A percentile compares a stretch with the other conserved stretches of the same genome.
Conservation (phyloP, 2,113 vertebrate species). For the Tupaia chinensis region DNA sequence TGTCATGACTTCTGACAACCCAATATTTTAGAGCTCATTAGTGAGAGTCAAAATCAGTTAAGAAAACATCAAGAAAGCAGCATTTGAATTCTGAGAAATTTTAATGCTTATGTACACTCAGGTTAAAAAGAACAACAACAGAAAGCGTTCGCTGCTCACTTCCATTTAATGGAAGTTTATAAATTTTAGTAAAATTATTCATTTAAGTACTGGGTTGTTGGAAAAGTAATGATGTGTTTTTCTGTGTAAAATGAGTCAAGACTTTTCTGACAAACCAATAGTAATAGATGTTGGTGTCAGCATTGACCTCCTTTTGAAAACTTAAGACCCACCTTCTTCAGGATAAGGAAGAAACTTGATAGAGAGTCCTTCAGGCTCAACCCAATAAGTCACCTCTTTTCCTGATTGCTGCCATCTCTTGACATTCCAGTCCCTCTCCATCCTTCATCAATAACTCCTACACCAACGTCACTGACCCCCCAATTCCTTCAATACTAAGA, state of each 20-base stretch:
- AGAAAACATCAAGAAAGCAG: not conserved
- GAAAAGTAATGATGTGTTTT: no score
- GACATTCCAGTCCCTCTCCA: not conserved
- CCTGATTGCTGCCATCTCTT: not conserved
- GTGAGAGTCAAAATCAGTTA: not conserved
- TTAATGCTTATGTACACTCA: not conserved
- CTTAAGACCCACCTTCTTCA: not conserved
- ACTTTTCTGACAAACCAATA: not conserved
- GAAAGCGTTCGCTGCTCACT: not conserved
- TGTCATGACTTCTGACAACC: no score
- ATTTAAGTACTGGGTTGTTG: no score
- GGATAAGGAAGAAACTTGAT: not conserved
- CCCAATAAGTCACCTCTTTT: not conserved
- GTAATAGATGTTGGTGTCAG: not conserved
- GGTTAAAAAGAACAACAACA: not conserved
- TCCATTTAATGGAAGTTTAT: constrained; percentile 1
- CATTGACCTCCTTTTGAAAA: not conserved
- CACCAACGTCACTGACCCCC: not conserved
- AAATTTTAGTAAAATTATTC: not conserved
- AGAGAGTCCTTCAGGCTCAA: not conserved
- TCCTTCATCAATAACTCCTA: not conserved
- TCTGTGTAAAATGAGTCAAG: no score
- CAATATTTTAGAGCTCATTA: not conserved
- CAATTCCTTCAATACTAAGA: not conserved
- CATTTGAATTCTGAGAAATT: not conserved